Evolutionary conservation across 2,888 invertebrate genomes (phyloP).

Genomic region (Aquatica leii): DNA sequence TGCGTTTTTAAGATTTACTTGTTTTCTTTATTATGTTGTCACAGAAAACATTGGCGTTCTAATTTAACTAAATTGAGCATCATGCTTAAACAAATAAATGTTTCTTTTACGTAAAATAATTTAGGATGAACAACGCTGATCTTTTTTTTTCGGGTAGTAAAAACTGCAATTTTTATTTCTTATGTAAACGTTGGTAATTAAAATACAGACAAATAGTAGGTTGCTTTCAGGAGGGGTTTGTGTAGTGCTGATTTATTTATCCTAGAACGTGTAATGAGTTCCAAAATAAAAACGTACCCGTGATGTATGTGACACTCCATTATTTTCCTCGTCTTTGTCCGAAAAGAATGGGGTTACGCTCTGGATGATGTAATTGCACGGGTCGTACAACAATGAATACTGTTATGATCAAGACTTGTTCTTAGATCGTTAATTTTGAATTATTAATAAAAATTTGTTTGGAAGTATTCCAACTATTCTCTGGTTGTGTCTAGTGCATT

Average conservation of each 20-base stretch:
- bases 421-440: constrained; percentile 36
- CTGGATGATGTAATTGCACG: constrained; percentile 35
- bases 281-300: constrained; percentile 43
- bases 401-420: constrained; percentile 31
- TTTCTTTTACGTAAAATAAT: background rate
- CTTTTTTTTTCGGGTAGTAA: too few species aligned
- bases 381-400: constrained; percentile 29
- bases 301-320: constrained; percentile 45
- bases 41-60: constrained; percentile 12
- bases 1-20: constrained; percentile 27
- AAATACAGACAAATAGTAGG: constrained; percentile 33
- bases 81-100: background rate
- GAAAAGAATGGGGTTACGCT: constrained; percentile 38
- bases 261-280: constrained; percentile 44
- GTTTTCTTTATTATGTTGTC: background rate
- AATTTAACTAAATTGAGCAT: constrained; percentile 10
- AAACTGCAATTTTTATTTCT: constrained; percentile 4
- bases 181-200: constrained; percentile 29
- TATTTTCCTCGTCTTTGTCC: constrained; percentile 42
- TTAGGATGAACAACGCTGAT: background rate
- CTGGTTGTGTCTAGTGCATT: too few species aligned
- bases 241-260: constrained; percentile 42
- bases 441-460: constrained; percentile 30
- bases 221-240: constrained; percentile 31
- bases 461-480: constrained; percentile 20